phyloP scores from a whole-genome alignment of 2,888 invertebrate genomes.

The Elgonia sp. region DNA sequence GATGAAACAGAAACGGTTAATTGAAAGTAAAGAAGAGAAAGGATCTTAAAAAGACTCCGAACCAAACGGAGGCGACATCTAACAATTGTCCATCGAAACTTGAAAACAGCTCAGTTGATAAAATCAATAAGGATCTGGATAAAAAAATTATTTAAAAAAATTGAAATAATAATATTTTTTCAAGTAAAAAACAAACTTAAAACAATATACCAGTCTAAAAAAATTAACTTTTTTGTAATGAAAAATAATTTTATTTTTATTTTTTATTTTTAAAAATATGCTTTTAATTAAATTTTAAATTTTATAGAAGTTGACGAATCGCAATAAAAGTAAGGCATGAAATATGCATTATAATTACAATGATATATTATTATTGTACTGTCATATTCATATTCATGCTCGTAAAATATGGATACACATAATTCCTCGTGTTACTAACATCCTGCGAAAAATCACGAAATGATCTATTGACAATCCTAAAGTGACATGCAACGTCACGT shows the following conservation, averaged over 20 bases:
- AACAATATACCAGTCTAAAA: no score
- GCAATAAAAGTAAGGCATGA: conserved; percentile 12
- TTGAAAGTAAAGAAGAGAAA: conserved; percentile 70
- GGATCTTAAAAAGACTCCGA: conserved; percentile 19
- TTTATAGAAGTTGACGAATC: background rate
- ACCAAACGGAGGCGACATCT: conserved; percentile 41
- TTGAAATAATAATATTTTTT: background rate
- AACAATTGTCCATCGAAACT: background rate
- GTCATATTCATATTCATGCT: conserved; percentile 48
- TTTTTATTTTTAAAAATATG: background rate
- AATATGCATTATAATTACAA: conserved; percentile 55
- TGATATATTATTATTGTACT: conserved; percentile 69
- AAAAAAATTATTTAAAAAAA: background rate
- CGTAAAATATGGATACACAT: conserved; percentile 59
- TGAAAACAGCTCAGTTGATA: conserved; percentile 3
- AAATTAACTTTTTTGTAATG: no score
- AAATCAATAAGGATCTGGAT: background rate
- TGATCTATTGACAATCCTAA: conserved; percentile 70
- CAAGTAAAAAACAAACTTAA: no score
- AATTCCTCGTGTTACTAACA: conserved; percentile 57
- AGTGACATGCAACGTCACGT: conserved; percentile 69
- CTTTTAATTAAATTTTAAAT: background rate
- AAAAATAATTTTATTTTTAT: no score
- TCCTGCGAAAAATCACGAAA: conserved; percentile 61
- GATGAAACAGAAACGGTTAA: conserved; percentile 71